A percentile compares a stretch with the other conserved stretches of the same genome.
Evolutionary conservation across 2,113 vertebrate genomes (phyloP).

Genomic region (Oplegnathus fasciatus): DNA sequence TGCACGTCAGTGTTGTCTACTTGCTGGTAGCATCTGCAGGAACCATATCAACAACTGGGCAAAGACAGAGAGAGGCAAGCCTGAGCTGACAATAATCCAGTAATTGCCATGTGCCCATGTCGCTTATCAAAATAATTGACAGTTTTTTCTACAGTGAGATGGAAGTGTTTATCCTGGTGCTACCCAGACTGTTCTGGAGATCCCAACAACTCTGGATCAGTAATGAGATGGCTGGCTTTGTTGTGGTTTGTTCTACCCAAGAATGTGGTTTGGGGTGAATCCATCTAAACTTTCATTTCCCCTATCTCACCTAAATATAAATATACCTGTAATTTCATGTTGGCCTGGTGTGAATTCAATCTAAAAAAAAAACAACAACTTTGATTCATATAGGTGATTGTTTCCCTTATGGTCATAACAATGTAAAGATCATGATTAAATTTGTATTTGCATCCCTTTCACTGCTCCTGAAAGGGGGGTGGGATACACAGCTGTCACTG

Average conservation of each 20-base stretch:
- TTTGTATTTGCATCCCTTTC: neutral
- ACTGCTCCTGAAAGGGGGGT: neutral
- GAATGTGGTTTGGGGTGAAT: constrained; percentile 6
- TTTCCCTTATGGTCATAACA: too few relatives aligned
- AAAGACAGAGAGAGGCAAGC: constrained; percentile 43
- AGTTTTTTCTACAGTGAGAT: constrained; percentile 57
- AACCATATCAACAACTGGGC: constrained; percentile 58
- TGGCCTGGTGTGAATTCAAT: neutral
- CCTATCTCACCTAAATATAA: neutral
- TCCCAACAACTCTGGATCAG: constrained; percentile 32
- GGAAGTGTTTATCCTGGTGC: constrained; percentile 50
- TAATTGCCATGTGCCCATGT: constrained; percentile 68
- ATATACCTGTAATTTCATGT: neutral
- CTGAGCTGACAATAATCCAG: constrained; percentile 70
- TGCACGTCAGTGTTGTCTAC: constrained; percentile 49
- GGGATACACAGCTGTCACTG: neutral
- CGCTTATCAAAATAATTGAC: constrained; percentile 76
- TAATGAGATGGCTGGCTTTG: constrained; percentile 57
- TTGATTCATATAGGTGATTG: neutral
- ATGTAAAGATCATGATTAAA: neutral
- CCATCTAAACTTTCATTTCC: neutral
- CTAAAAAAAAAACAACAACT: neutral
- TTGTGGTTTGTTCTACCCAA: constrained; percentile 28
- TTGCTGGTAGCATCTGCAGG: constrained; percentile 43
- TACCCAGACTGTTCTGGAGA: constrained; percentile 4